Percentiles rank a stretch among this genome's conserved stretches.
Evolutionary conservation across 64 coral and sea anemone species (phyloP).

Genomic region (Hydrozoanthus tunicans): DNA sequence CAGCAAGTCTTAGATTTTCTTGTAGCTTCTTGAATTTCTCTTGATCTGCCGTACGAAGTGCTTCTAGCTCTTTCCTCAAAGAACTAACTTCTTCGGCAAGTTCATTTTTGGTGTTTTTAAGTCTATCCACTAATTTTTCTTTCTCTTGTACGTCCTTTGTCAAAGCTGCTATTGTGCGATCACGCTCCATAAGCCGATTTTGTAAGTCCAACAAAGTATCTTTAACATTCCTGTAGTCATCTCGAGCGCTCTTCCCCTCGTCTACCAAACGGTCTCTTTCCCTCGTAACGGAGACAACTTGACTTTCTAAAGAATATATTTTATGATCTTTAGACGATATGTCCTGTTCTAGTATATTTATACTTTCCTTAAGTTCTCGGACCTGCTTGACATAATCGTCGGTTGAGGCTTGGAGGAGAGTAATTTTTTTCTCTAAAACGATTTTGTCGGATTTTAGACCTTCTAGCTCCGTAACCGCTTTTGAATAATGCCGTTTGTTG

Average conservation of each 20-base stretch:
- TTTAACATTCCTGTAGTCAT: slow-evolving; percentile 81
- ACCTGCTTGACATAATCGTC: slow-evolving; percentile 43
- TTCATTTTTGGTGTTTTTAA: slow-evolving; percentile 75
- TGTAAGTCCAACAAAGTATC: slow-evolving; percentile 73
- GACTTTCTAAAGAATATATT: slow-evolving; percentile 69
- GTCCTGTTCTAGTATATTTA: slow-evolving; percentile 37
- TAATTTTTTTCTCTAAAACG: slow-evolving; percentile 62
- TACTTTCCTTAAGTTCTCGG: slow-evolving; percentile 2
- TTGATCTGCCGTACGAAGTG: slow-evolving; percentile 70
- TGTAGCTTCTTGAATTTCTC: slow-evolving; percentile 85
- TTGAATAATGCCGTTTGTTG: slow-evolving; percentile 38
- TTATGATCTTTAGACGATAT: slow-evolving; percentile 69
- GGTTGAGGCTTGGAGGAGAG: slow-evolving; percentile 26
- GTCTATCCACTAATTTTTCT: slow-evolving; percentile 68
- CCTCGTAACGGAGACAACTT: slow-evolving; percentile 60
- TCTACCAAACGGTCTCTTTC: slow-evolving; percentile 78
- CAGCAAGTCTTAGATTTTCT: slow-evolving; percentile 74
- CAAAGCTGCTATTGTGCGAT: slow-evolving; percentile 56
- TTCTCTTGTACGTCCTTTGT: slow-evolving; percentile 93
- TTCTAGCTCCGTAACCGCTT: slow-evolving; percentile 11
- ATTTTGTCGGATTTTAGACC: slow-evolving; percentile 13
- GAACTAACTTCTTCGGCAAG: slow-evolving; percentile 72
- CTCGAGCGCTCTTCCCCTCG: slow-evolving; percentile 52
- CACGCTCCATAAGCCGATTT: slow-evolving; percentile 77
- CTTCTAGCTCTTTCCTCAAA: slow-evolving; percentile 85